phyloP scores from a whole-genome alignment of 64 coral and sea anemone genomes.

The Trachythela sp. region DNA sequence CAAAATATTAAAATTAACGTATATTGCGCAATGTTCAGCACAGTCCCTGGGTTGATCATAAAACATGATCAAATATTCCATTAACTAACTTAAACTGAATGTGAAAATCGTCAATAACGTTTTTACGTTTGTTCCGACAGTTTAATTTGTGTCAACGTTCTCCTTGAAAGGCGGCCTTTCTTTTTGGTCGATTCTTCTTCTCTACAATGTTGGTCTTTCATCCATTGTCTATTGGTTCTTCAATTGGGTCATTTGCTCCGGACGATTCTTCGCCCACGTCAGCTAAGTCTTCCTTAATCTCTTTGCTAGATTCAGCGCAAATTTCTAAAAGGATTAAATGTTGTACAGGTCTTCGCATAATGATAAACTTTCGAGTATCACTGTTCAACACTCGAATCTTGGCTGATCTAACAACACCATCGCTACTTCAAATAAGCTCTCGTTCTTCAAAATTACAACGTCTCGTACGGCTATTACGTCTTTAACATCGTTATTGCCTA shows the following conservation, averaged over 20 bases:
- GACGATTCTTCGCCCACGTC: no score
- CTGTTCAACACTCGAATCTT: background rate
- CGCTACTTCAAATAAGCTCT: background rate
- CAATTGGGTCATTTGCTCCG: no score
- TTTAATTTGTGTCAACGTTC: background rate
- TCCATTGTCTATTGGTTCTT: background rate
- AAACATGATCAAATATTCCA: slow-evolving; percentile 8
- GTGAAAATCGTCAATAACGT: background rate
- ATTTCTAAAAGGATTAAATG: background rate
- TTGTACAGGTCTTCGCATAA: background rate
- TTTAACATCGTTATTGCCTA: background rate
- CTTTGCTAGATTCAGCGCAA: background rate
- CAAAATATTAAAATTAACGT: no score
- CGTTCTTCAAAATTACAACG: slow-evolving; percentile 14
- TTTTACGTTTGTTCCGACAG: background rate
- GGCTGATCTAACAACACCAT: background rate
- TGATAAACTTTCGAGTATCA: background rate
- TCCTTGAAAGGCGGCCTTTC: background rate
- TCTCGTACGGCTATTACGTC: background rate
- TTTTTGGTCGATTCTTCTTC: background rate
- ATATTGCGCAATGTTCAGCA: no score
- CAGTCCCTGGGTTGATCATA: no score
- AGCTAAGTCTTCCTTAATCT: background rate
- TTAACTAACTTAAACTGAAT: background rate
- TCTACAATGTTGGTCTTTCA: background rate